Conservation (phyloP, 2,797 vertebrate species). For the Anableps anableps region DNA sequence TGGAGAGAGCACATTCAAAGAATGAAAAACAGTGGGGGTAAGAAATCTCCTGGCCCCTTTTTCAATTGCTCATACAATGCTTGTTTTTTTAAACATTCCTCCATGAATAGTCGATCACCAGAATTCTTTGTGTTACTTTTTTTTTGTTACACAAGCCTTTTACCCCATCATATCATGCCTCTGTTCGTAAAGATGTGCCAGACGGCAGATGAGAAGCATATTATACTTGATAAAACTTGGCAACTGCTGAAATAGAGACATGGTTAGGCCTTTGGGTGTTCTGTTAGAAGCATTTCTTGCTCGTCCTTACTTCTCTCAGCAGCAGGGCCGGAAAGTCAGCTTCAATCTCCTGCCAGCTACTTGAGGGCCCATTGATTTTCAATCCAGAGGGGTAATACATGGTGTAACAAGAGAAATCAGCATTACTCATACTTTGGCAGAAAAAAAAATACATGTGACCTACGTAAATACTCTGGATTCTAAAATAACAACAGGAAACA, state of each 20-base stretch:
- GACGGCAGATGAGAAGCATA: constrained; percentile 43
- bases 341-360: constrained; percentile 57
- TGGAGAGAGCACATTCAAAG: constrained; percentile 63
- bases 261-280: constrained; percentile 44
- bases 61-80: constrained; percentile 56
- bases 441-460: constrained; percentile 65
- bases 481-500: constrained; percentile 59
- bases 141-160: constrained; percentile 14
- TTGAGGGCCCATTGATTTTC: constrained; percentile 74
- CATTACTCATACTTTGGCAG: constrained; percentile 73
- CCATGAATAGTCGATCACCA: constrained; percentile 34
- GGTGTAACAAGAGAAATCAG: constrained; percentile 69
- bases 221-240: constrained; percentile 31
- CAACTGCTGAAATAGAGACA: constrained; percentile 33
- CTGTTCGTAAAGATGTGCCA: constrained; percentile 29
- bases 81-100: constrained; percentile 46
- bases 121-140: constrained; percentile 28
- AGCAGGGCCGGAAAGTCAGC: constrained; percentile 22
- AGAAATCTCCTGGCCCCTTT: constrained; percentile 52
- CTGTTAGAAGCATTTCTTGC: constrained; percentile 14
- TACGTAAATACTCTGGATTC: constrained; percentile 68
- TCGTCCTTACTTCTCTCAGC: constrained; percentile 16
- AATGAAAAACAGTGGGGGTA: constrained; percentile 60
- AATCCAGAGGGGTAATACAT: constrained; percentile 67
- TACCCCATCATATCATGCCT: constrained; percentile 46